Percentiles rank a stretch among this genome's conserved stretches.
Evolutionary conservation across 2,888 invertebrate genomes (phyloP).

Genomic region (Caenorhabditis sulstoni): DNA sequence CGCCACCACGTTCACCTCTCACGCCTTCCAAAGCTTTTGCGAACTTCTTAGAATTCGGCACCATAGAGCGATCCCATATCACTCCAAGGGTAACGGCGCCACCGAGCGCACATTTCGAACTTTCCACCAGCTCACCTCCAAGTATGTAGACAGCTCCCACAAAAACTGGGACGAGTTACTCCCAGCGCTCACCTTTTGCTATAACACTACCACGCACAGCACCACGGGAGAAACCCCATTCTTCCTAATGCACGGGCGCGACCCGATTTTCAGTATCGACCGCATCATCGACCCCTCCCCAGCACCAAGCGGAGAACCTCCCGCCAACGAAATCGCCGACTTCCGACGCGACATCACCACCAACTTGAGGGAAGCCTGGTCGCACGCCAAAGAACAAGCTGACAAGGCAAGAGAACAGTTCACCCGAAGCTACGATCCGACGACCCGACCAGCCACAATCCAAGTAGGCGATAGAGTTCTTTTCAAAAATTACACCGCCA

Average conservation of each 20-base stretch:
- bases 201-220: constrained; percentile 58
- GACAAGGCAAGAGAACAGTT: neutral
- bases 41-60: constrained; percentile 30
- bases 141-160: constrained; percentile 32
- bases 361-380: constrained; percentile 17
- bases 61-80: constrained; percentile 58
- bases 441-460: neutral
- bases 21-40: neutral
- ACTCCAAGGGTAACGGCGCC: constrained; percentile 67
- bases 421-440: neutral
- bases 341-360: neutral
- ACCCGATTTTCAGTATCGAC: constrained; percentile 53
- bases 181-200: constrained; percentile 31
- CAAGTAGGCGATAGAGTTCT: constrained; percentile 20
- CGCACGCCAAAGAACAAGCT: neutral
- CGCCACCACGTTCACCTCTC: neutral
- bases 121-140: constrained; percentile 47
- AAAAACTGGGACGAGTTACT: constrained; percentile 56
- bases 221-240: no score
- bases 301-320: no score
- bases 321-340: neutral
- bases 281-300: constrained; percentile 20
- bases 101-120: constrained; percentile 67
- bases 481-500: neutral
- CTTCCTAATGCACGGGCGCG: constrained; percentile 54